Conservation (phyloP, 2,797 vertebrate genomes). For the Typhlichthys subterraneus region DNA sequence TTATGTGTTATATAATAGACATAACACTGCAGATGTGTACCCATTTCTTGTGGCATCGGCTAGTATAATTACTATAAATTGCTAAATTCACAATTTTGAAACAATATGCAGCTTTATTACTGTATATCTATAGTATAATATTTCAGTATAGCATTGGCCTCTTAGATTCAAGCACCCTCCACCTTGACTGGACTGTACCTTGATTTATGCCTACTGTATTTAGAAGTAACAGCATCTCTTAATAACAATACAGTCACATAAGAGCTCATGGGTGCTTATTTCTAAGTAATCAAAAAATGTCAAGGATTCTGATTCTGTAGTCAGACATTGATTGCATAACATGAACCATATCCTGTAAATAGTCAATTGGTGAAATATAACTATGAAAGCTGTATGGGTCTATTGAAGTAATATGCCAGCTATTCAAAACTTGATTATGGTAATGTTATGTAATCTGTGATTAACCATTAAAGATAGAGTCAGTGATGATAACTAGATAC, state of each 20-base stretch:
- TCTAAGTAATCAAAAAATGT: slow-evolving; percentile 3
- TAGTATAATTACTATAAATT: neutral
- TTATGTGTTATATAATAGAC: slow-evolving; percentile 1
- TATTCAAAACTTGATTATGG: neutral
- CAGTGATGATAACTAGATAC: too few species aligned
- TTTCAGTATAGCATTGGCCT: neutral
- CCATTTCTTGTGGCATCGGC: slow-evolving; percentile 10
- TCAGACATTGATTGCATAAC: neutral
- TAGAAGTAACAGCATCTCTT: neutral
- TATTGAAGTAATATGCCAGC: neutral
- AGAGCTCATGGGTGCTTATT: neutral
- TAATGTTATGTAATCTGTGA: neutral
- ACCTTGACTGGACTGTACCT: slow-evolving; percentile 1
- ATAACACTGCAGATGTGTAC: slow-evolving; percentile 9
- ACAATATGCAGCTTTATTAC: neutral
- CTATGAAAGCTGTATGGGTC: neutral
- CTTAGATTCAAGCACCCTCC: neutral
- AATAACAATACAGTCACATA: neutral
- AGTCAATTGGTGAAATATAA: neutral
- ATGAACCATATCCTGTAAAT: too few species aligned
- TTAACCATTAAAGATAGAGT: too few species aligned
- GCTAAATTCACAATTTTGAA: neutral
- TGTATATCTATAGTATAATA: too few species aligned
- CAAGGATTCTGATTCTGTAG: neutral
- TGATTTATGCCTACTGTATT: neutral